phyloP scores from a whole-genome alignment of 1,140 invertebrate species.

The Orius insidiosus region DNA sequence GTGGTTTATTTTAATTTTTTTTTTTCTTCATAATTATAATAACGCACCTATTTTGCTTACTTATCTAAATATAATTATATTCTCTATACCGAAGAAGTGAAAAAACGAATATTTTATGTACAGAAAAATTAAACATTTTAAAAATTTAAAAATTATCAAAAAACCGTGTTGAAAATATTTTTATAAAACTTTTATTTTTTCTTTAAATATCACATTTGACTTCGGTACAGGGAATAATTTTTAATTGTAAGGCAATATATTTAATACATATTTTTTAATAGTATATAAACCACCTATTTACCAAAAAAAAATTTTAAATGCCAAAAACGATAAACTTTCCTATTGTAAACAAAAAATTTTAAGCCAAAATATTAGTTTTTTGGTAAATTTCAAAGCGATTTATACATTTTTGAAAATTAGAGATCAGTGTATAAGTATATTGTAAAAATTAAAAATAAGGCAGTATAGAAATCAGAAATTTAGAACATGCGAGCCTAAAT shows the following conservation, averaged over 20 bases:
- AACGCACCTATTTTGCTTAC: conserved; percentile 17
- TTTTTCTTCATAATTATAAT: conserved; percentile 17
- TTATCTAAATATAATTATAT: conserved; percentile 13
- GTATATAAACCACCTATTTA: conserved; percentile 17
- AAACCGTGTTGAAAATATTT: conserved; percentile 4
- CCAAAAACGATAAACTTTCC: not conserved
- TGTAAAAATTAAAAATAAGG: conserved; percentile 3
- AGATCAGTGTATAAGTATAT: conserved; percentile 1
- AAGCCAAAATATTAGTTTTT: not conserved
- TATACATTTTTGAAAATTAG: not conserved
- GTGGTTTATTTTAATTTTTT: no score
- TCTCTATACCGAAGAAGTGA: conserved; percentile 10
- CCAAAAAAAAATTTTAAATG: conserved; percentile 7
- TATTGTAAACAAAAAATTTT: not conserved
- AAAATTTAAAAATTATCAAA: not conserved
- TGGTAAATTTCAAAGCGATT: not conserved
- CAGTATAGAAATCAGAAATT: no score
- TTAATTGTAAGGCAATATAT: conserved; percentile 16
- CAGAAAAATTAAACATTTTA: no score
- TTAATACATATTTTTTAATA: conserved; percentile 13
- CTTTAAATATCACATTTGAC: no score
- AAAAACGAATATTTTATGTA: no score
- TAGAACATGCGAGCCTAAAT: no score
- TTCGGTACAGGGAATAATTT: no score
- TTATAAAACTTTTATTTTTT: no score